Evolutionary conservation across 2,113 vertebrate species (phyloP), one percentile per base, ranked within the genome.

Genomic region (Sylvia atricapilla): DNA sequence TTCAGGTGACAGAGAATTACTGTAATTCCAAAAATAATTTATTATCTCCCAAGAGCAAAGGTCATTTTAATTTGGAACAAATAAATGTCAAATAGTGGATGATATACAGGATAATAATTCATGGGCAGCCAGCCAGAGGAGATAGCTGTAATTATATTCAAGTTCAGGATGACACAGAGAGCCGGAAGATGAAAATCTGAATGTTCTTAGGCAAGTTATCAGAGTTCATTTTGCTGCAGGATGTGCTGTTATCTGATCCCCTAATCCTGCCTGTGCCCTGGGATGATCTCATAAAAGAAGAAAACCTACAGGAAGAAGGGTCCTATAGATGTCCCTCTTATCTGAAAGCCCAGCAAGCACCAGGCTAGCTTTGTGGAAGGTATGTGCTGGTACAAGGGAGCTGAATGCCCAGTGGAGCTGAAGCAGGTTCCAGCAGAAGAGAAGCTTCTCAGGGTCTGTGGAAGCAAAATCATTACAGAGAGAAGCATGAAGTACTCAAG

Each of bases 31-130:
- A 94, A 95, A 95, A 83, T 73, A 93, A 83, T 69, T 80, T 69
- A 73, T 95, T 85, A 93, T 90, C 77, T 93, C 90, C 69, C 56
- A 74, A 58, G 63, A 93, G 16, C 59, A 96, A 95, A 93, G 84
- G 78, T 90, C 55, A 86, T 91, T 91, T 95, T 97, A n/a, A 93
- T 95, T 95, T 95, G 86, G 59, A 83, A 88, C 82, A 95, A 91
- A 93, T 96, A 93, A 94, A 95, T 84, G 90, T 90, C 93, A 88
- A 91, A 88, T 87, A 70, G 33, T 60, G 41, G 75, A 56, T 90
- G 87, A 93, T 93, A 78, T 67, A 88, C 79, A 70, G 55, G 84
- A 83, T 85, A 93, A 93, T 89, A 96, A 84, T 77, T 41, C 47
- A 69, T 37, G 30, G 91, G 70, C 63, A 92, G 46, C 16, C 27